phyloP scores from a whole-genome alignment of 1,140 invertebrate genomes.

The Drosophila guanche region DNA sequence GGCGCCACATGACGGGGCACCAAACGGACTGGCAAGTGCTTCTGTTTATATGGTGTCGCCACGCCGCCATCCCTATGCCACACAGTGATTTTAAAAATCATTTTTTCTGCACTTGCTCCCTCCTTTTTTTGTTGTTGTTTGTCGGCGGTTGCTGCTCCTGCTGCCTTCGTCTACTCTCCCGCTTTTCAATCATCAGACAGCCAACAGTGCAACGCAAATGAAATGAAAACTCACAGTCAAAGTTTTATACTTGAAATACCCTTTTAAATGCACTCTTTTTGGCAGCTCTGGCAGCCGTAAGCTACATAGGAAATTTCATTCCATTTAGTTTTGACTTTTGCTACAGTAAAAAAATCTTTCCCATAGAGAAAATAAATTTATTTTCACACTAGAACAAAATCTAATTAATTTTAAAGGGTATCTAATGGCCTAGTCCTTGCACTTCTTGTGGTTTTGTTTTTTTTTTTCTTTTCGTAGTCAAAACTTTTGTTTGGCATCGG shows the following conservation, averaged over 20 bases:
- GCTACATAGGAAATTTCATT: not conserved
- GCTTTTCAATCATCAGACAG: slow-evolving; percentile 56
- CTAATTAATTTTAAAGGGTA: no score
- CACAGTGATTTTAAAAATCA: slow-evolving; percentile 44
- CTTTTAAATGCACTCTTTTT: no score
- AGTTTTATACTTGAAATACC: slow-evolving; percentile 17
- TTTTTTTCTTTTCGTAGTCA: slow-evolving; percentile 41
- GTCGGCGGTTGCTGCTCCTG: slow-evolving; percentile 22
- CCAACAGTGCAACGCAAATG: slow-evolving; percentile 49
- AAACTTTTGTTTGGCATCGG: slow-evolving; percentile 75
- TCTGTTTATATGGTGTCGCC: slow-evolving; percentile 34
- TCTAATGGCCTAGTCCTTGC: slow-evolving; percentile 4
- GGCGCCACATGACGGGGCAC: slow-evolving; percentile 68
- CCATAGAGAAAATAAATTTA: no score
- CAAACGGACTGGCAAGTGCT: slow-evolving; percentile 47
- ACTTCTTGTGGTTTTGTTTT: slow-evolving; percentile 10
- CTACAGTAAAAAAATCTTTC: no score
- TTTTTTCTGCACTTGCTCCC: slow-evolving; percentile 12
- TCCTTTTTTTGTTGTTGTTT: slow-evolving; percentile 21
- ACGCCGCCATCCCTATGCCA: slow-evolving; percentile 22
- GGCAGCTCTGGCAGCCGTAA: no score
- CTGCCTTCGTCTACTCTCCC: slow-evolving; percentile 32
- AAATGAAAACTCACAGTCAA: slow-evolving; percentile 66
- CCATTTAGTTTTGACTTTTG: no score
- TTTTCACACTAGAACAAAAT: no score